Base-by-base conservation (phyloP, 2,797 vertebrate species). In the Darevskia nairensis region DNA sequence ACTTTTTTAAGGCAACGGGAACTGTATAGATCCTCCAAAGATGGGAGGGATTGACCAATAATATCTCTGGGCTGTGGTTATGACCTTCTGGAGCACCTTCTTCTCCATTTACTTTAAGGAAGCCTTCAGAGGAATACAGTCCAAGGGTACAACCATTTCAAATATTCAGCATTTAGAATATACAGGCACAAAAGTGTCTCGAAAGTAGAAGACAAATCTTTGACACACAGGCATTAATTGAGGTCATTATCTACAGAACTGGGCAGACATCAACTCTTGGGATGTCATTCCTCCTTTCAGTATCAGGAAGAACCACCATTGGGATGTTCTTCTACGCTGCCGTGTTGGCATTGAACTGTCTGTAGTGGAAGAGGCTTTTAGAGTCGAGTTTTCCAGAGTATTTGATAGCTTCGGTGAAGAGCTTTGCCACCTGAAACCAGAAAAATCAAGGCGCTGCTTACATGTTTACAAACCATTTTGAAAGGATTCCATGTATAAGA, bases 361-460 rank as follows among this genome's bases (percentile, higher is more conserved):
- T 97, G 95, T 98, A 99, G 96, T 99, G 98, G 96, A 99, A 99
- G 87, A 99, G 98, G 95, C 98, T 99, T 95, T 96, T 98, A 41
- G 97, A 96, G 95, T 99, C 98, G 72, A 99, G 94, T 15, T 97
- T 96, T 55, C 97, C 97, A 4, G 98, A 96, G 84, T 97, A 96
- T 93, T 96, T 94, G 83, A 99, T 94, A 66, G 98, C 98, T 96
- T 99, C 98, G 0, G 98, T 98, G 94, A 99, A 99, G 95, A 99
- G 96, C 95, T 98, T 99, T 92, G 98, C 98, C 95, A 99, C 98
- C 98, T 99, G 90, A 92, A 94, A 96, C 94, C 9, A 92, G 0
- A 93, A 90, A 83, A 92, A 72, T 59, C 94, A 85, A 71, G 91
- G 39, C 46, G 80, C 55, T 95, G 78, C 13, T 71, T 96, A 15